These are phyloP conservation scores for Oxytorus armatus DNA, from an alignment of 2,888 invertebrate species.

Conservation along the genomic window DNA sequence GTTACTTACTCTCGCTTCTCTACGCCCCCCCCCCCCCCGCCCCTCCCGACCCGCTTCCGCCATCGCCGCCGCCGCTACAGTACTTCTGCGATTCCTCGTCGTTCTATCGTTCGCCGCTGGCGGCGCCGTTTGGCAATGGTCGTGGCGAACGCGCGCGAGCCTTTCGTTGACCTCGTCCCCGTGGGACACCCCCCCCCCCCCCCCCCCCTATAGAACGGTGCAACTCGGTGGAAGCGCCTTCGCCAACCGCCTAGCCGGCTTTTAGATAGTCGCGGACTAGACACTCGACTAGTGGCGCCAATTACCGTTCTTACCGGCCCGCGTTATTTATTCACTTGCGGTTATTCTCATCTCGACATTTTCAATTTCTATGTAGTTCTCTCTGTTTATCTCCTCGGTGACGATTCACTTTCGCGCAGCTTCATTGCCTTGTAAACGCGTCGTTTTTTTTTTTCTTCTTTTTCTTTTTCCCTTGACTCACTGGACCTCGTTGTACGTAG, in stretches of 20 bases:
- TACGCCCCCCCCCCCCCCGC: slow-evolving; percentile 33
- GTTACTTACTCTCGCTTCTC: slow-evolving; percentile 44
- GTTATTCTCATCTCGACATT: not conserved
- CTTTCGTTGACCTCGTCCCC: slow-evolving; percentile 69
- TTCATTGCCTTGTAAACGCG: no score
- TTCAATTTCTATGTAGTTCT: no score
- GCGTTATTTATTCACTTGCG: slow-evolving; percentile 39
- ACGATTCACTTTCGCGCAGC: no score
- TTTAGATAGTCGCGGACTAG: slow-evolving; percentile 68
- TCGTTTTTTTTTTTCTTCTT: no score
- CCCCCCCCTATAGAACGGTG: slow-evolving; percentile 53
- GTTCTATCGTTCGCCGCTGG: slow-evolving; percentile 39
- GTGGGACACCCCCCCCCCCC: no score
- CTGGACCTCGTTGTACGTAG: not conserved
- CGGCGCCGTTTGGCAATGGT: slow-evolving; percentile 50
- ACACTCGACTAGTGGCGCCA: slow-evolving; percentile 49
- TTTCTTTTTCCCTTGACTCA: no score
- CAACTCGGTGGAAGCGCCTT: slow-evolving; percentile 49
- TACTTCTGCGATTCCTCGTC: slow-evolving; percentile 12
- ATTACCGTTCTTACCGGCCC: slow-evolving; percentile 36
- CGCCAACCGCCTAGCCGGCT: slow-evolving; percentile 44
- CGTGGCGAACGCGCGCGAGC: slow-evolving; percentile 58
- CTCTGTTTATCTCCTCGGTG: no score
- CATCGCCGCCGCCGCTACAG: not conserved
- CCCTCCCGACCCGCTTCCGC: slow-evolving; percentile 22